phyloP scores from a whole-genome alignment of 2,797 vertebrate genomes.

The Phylloscopus collybita region DNA sequence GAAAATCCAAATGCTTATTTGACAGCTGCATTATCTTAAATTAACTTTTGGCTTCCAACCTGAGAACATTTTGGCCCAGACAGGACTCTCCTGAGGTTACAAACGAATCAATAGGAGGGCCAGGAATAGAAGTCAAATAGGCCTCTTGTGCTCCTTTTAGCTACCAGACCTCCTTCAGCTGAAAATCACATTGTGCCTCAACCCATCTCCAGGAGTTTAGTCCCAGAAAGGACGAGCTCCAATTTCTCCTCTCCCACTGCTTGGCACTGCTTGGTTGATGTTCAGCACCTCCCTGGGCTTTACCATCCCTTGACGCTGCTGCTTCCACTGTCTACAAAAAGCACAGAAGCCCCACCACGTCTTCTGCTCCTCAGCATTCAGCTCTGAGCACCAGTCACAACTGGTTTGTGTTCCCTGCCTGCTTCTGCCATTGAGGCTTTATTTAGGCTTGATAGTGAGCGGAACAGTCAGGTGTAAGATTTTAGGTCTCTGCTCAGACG shows the following conservation, averaged over 20 bases:
- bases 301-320: not conserved
- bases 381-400: slow-evolving; percentile 46
- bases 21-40: slow-evolving; percentile 11
- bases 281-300: not conserved
- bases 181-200: not conserved
- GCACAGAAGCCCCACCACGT: not conserved
- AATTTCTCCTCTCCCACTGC: not conserved
- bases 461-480: slow-evolving; percentile 69
- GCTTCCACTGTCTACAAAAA: not conserved
- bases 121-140: not conserved
- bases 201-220: not conserved
- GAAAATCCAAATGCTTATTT: slow-evolving; percentile 19
- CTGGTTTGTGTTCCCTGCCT: slow-evolving; percentile 37
- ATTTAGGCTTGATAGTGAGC: slow-evolving; percentile 63
- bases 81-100: slow-evolving; percentile 15
- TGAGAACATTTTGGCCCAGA: slow-evolving; percentile 3
- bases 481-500: slow-evolving; percentile 54
- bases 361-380: not conserved
- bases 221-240: not conserved
- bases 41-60: slow-evolving; percentile 18
- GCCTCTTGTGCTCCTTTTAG: not conserved
- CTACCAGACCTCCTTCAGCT: slow-evolving; percentile 2
- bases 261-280: not conserved
- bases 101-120: not conserved
- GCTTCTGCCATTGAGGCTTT: slow-evolving; percentile 59